These are phyloP conservation scores for Pristionchus fissidentatus DNA, from an alignment of 2,888 invertebrate species.

Conservation along the genomic window DNA sequence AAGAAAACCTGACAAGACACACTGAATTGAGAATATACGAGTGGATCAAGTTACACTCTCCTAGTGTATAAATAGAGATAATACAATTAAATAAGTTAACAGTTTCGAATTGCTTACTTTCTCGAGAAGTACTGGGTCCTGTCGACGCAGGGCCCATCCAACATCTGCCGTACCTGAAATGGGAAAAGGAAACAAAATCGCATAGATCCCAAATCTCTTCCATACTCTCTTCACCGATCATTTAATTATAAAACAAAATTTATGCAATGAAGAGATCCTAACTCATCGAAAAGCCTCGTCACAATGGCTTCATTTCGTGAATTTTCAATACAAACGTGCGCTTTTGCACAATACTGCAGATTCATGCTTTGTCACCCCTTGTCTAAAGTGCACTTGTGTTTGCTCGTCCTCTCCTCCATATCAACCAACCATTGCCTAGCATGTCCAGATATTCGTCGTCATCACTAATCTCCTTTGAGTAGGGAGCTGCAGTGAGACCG, in stretches of 20 bases:
- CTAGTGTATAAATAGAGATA: not conserved
- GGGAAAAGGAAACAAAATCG: no score
- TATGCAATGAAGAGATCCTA: not conserved
- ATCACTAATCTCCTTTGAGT: not conserved
- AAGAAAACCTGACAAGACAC: not conserved
- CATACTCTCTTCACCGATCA: no score
- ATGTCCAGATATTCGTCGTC: slow-evolving; percentile 15
- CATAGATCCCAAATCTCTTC: no score
- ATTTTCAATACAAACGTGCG: no score
- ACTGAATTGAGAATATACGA: no score
- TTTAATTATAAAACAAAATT: not conserved
- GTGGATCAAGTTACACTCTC: no score
- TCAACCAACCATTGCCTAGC: not conserved
- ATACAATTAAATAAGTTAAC: not conserved
- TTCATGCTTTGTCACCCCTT: no score
- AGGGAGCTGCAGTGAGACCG: not conserved
- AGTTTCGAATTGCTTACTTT: not conserved
- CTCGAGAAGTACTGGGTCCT: not conserved
- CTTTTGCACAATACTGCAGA: no score
- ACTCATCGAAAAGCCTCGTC: not conserved
- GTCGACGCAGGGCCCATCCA: slow-evolving; percentile 4
- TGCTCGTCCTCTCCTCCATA: no score
- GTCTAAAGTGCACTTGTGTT: no score
- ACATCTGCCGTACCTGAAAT: slow-evolving; percentile 7
- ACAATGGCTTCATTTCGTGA: not conserved